Conservation (phyloP, 2,888 invertebrate genomes). For the Adineta ricciae region DNA sequence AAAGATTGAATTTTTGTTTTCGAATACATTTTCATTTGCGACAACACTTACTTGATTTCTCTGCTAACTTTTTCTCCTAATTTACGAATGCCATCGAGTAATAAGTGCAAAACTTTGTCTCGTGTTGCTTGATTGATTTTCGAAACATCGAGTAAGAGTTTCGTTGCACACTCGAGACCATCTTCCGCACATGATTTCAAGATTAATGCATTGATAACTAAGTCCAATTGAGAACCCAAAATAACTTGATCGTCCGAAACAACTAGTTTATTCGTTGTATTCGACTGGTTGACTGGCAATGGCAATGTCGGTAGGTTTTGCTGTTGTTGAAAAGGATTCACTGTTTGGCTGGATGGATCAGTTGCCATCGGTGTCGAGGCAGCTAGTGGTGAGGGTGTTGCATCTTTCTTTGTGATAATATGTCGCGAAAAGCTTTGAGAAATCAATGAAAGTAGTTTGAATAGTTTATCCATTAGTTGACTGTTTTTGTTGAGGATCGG, state of each 20-base stretch:
- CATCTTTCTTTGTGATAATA: background rate
- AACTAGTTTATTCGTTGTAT: conserved; percentile 16
- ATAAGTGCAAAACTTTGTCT: conserved; percentile 57
- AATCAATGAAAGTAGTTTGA: conserved; percentile 22
- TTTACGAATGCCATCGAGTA: conserved; percentile 64
- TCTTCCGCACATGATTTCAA: conserved; percentile 74
- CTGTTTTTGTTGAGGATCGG: conserved; percentile 27
- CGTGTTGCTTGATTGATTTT: conserved; percentile 54
- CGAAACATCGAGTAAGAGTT: conserved; percentile 65
- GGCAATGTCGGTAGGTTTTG: background rate
- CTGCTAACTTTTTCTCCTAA: conserved; percentile 65
- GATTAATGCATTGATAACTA: conserved; percentile 62
- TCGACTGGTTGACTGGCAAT: conserved; percentile 24
- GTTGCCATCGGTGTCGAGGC: conserved; percentile 6
- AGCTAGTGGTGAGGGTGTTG: background rate
- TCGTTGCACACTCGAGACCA: conserved; percentile 71
- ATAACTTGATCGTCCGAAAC: conserved; percentile 39
- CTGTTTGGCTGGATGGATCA: background rate
- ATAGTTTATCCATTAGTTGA: conserved; percentile 32
- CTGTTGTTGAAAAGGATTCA: conserved; percentile 25
- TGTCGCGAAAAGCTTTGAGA: background rate
- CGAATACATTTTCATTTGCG: too few species aligned
- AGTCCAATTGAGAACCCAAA: conserved; percentile 57
- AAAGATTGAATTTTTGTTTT: too few species aligned
- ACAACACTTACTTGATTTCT: conserved; percentile 56